phyloP scores from a whole-genome alignment of 2,113 vertebrate species.

The Alligator sinensis region DNA sequence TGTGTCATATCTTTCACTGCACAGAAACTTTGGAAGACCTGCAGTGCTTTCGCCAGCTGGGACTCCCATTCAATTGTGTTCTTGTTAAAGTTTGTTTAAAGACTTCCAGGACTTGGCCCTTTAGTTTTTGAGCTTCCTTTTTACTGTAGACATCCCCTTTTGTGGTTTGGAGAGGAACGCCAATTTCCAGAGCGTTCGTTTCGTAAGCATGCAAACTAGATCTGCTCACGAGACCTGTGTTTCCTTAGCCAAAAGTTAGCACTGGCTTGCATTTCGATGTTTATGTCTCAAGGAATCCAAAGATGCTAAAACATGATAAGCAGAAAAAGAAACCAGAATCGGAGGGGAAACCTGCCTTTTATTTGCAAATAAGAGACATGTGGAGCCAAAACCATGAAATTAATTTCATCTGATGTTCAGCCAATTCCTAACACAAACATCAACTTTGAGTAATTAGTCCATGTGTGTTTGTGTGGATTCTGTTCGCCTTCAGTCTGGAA shows the following conservation, averaged over 20 bases:
- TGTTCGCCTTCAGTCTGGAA: constrained; percentile 28
- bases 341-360: constrained; percentile 26
- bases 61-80: background rate
- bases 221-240: background rate
- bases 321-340: constrained; percentile 15
- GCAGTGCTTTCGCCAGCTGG: background rate
- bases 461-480: constrained; percentile 56
- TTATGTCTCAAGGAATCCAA: constrained; percentile 76
- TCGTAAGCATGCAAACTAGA: background rate
- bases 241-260: constrained; percentile 49
- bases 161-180: background rate
- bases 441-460: constrained; percentile 66
- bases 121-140: constrained; percentile 42
- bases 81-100: background rate
- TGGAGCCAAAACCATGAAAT: constrained; percentile 62
- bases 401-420: constrained; percentile 65
- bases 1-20: background rate
- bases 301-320: constrained; percentile 35
- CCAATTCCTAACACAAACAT: constrained; percentile 63
- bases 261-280: constrained; percentile 74
- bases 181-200: background rate
- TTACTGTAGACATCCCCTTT: constrained; percentile 33
- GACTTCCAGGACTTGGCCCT: background rate
- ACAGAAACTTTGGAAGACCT: background rate
- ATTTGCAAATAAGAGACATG: constrained; percentile 58